phyloP scores from a whole-genome alignment of 2,888 invertebrate genomes.

The Lepidonotus clava region DNA sequence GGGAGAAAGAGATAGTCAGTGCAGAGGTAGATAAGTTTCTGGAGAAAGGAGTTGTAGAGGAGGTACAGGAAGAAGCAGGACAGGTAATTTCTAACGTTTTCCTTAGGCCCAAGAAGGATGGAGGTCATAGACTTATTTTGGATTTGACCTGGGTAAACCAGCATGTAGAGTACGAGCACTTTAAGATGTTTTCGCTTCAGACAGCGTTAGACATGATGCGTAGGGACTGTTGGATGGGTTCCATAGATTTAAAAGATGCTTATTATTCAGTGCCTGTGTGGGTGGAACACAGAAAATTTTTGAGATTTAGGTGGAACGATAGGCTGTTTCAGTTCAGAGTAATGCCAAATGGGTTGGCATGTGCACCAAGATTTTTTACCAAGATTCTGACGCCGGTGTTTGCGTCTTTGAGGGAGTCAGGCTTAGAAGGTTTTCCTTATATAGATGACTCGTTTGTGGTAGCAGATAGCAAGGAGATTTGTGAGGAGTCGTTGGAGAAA shows the following conservation, averaged over 20 bases:
- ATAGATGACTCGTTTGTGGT: background rate
- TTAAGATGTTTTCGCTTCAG: background rate
- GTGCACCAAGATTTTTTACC: background rate
- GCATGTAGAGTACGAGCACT: background rate
- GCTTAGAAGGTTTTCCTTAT: background rate
- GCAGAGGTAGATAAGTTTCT: background rate
- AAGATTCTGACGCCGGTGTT: slow-evolving; percentile 5
- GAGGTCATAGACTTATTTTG: background rate
- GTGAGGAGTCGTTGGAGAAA: no score
- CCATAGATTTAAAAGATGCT: slow-evolving; percentile 1
- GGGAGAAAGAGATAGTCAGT: background rate
- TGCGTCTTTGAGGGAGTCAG: background rate
- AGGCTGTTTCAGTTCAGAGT: background rate
- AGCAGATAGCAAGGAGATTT: no score
- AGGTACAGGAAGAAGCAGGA: background rate
- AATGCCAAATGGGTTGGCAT: background rate
- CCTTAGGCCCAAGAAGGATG: background rate
- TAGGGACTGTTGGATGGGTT: background rate
- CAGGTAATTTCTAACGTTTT: background rate
- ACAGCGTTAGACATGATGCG: background rate
- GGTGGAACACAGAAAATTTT: background rate
- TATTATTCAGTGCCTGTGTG: background rate
- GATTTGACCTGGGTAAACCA: background rate
- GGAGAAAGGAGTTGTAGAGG: background rate
- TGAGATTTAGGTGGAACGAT: background rate